Evolutionary conservation across 2,888 invertebrate species (phyloP), one percentile per base, ranked within the genome.

Genomic region (Sphaerophoria taeniata): DNA sequence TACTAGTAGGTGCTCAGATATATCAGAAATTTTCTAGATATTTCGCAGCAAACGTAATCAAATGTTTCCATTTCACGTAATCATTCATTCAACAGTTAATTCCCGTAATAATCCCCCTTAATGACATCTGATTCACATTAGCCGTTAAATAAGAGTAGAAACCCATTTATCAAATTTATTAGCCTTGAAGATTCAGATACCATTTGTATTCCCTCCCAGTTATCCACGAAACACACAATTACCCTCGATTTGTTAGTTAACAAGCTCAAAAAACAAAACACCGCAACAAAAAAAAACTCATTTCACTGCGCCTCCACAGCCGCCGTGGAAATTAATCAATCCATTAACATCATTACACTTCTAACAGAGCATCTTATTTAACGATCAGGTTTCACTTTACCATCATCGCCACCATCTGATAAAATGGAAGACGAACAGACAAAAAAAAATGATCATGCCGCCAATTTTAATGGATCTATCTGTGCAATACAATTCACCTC

Each of bases 311-410:
- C 12, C 69, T 4, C 51, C 36, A 31, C n/a, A 49, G 31, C 14
- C 9, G 33, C 3, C 5, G 24, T 31, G 6, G 11, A 70, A 63
- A 51, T 58, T 70, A 70, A 80, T 75, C 63, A 33, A 74, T 63
- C 61, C 14, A 56, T 43, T 53, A 39, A 61, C 55, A 51, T 56
- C 72, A 75, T 76, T 76, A 80, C 49, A 61, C 71, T 39, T 36
- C 67, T 61, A 77, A 67, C 31, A 45, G 34, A 56, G 71, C 84
- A 79, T 74, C 75, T 84, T 67, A 84, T 84, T 84, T 75, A 67
- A 72, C 55, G 55, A 80, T 80, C 84, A 56, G 60, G 71, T 84
- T 84, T 84, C 84, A 80, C 84, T 80, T 84, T 69, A 39, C 65
- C 55, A 71, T 65, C 71, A 24, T 24, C 24, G 24, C 24, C 45